Evolutionary conservation across 2,113 vertebrate genomes (phyloP), one percentile per base, ranked within the genome.

Genomic region (Struthidea cinerea): DNA sequence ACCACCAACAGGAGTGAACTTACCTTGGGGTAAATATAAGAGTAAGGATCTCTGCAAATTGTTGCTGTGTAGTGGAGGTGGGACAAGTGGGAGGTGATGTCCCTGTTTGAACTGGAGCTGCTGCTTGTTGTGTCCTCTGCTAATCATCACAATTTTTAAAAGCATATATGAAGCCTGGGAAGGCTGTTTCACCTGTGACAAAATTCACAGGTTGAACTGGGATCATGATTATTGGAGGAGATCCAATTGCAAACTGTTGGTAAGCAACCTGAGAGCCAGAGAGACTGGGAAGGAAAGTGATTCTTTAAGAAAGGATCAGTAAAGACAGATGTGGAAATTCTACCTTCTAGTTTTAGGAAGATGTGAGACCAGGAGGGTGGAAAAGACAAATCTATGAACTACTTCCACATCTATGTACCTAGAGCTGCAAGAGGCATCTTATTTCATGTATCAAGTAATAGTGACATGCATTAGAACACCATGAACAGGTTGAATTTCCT

Each of bases 151-250:
- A 35, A 5, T 35, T 91, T 68, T 76, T 52, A 39, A 44, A 84
- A 67, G 56, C 9, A 23, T 42, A 11, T 46, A 9, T 0, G 0
- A 75, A 83, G 49, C 35, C 19, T 2, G 3, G 37, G n/a, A 41
- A 64, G 41, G 8, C 33, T 68, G 53, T 52, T 86, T 86, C 28
- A 76, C 67, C n/a, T 78, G 42, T 79, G 60, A 50, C 22, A 46
- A 50, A 73, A 73, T 69, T 89, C 44, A 56, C 20, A 32, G 63
- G 44, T 88, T 86, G 59, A 27, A 20, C 55, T 83, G 32, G 44
- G 35, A 73, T 84, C 33, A 7, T 46, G 56, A 24, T 64, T 79
- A 12, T 57, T 55, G 44, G 70, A 55, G 47, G 52, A 57, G 42
- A 59, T 85, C n/a, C 42, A 47, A 5, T 47, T 90, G 33, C 52